Evolutionary conservation across 2,888 invertebrate species (phyloP).

Genomic region (Cephus sareptanus): DNA sequence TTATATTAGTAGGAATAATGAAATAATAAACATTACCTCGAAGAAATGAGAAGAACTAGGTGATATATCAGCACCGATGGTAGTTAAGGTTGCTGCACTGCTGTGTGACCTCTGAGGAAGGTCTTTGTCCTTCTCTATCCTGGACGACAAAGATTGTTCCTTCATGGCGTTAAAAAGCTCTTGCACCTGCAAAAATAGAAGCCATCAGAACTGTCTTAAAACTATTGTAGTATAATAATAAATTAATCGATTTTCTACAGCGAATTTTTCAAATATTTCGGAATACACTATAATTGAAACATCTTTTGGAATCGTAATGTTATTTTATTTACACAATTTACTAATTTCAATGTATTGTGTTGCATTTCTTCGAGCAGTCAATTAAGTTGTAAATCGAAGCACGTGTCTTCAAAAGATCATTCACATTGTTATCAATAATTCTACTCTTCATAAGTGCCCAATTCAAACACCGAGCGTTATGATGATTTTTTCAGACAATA

Average conservation of each 20-base stretch:
- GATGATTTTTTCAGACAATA: too few species aligned
- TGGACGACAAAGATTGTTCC: constrained; percentile 55
- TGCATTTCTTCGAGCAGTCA: too few species aligned
- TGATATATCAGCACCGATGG: constrained; percentile 81
- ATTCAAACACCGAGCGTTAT: too few species aligned
- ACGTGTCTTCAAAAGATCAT: too few species aligned
- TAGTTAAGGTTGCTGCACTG: constrained; percentile 76
- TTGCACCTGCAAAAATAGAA: constrained; percentile 49
- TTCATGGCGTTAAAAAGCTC: constrained; percentile 62
- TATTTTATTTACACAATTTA: too few species aligned
- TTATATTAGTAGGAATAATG: not conserved
- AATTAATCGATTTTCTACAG: not conserved
- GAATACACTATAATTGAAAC: too few species aligned
- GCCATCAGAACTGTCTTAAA: not conserved
- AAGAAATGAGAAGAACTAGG: constrained; percentile 91
- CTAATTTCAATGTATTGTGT: too few species aligned
- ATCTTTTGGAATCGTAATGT: too few species aligned
- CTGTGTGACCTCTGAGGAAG: constrained; percentile 67
- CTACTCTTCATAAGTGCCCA: too few species aligned
- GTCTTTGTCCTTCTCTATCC: constrained; percentile 52
- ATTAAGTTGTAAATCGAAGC: too few species aligned
- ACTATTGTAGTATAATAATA: not conserved
- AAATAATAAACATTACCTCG: constrained; percentile 71
- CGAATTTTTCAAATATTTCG: too few species aligned
- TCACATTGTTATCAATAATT: too few species aligned